Conservation (phyloP, 2,113 vertebrate genomes). For the Patagioenas fasciata region DNA sequence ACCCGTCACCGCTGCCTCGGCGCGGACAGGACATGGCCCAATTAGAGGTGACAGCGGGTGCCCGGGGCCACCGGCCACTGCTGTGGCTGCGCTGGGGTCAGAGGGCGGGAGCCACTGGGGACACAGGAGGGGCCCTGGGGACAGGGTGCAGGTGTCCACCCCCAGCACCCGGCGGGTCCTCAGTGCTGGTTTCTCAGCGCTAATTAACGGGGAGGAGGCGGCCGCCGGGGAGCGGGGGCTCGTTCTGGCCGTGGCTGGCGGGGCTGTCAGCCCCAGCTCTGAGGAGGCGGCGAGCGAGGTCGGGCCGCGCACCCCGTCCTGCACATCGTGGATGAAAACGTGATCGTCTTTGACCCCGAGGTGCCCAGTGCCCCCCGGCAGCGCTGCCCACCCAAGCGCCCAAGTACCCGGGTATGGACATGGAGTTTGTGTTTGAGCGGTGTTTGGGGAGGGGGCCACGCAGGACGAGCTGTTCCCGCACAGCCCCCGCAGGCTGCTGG, state of each 20-base stretch:
- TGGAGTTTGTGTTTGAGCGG: constrained; percentile 73
- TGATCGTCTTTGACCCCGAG: constrained; percentile 69
- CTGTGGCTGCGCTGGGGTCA: not conserved
- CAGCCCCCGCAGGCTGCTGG: constrained; percentile 62
- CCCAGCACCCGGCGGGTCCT: not conserved
- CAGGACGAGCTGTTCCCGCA: constrained; percentile 76
- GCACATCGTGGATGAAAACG: not conserved
- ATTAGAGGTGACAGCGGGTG: not conserved
- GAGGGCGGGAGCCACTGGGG: not conserved
- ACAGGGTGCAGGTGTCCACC: not conserved
- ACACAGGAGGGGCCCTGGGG: not conserved
- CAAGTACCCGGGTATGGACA: constrained; percentile 53
- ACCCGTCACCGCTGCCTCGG: not conserved
- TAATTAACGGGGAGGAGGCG: rapidly evolving
- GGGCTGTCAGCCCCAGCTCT: not conserved
- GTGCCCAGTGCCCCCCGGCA: not conserved
- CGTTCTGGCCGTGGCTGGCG: not conserved
- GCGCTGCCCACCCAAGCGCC: not conserved
- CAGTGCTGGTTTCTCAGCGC: not conserved
- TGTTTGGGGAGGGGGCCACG: constrained; percentile 59
- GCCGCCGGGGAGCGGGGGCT: not conserved
- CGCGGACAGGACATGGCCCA: not conserved
- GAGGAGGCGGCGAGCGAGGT: too few relatives aligned
- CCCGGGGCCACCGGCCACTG: not conserved
- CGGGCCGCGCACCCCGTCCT: too few relatives aligned